These are phyloP conservation scores for Semotilus atromaculatus DNA, from an alignment of 2,797 vertebrate genomes.

Conservation along the genomic window DNA sequence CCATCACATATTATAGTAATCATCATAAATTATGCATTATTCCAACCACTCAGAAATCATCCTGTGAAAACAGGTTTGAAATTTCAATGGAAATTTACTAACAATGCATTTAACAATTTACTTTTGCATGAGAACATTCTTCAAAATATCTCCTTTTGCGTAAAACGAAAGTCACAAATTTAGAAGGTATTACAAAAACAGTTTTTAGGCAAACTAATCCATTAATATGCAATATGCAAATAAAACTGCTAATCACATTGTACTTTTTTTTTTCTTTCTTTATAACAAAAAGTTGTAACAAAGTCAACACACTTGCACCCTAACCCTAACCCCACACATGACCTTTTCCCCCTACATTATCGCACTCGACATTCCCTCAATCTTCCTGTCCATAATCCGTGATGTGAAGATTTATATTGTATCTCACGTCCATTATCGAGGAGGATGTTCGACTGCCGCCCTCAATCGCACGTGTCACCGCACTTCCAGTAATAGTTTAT, in stretches of 20 bases:
- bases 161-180: no score
- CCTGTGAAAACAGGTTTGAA: not conserved
- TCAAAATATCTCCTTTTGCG: no score
- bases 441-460: conserved; percentile 47
- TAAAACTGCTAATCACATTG: not conserved
- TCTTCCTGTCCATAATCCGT: not conserved
- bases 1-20: not conserved
- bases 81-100: no score
- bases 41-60: not conserved
- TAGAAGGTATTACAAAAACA: no score
- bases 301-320: no score
- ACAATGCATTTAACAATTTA: not conserved
- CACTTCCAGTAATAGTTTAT: conserved; percentile 65
- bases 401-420: not conserved
- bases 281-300: not conserved
- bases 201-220: not conserved
- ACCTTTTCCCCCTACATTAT: not conserved
- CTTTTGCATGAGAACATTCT: not conserved
- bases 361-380: not conserved
- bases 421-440: conserved; percentile 20
- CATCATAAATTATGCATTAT: not conserved
- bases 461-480: conserved; percentile 24
- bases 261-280: not conserved
- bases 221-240: not conserved
- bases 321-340: no score